These are phyloP conservation scores for Eledone cirrhosa DNA, from an alignment of 2,888 invertebrate species.

Conservation along the genomic window DNA sequence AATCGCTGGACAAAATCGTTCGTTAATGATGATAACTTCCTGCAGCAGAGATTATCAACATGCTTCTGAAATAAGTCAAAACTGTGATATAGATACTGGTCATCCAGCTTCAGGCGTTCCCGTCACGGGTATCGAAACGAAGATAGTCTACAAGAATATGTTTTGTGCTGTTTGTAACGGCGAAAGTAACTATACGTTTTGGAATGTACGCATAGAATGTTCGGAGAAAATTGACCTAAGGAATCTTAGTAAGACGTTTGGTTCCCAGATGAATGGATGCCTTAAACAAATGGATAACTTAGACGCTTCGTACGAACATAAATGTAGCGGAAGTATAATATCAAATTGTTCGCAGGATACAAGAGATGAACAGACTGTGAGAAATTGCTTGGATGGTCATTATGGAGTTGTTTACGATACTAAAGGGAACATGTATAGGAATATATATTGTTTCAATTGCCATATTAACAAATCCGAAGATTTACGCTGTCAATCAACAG, in stretches of 20 bases:
- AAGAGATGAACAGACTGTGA: not conserved
- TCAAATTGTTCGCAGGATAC: not conserved
- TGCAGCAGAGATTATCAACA: not conserved
- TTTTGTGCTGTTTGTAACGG: conserved; percentile 8
- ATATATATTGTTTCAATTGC: not conserved
- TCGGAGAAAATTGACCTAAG: not conserved
- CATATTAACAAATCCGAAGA: not conserved
- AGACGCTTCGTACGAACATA: not conserved
- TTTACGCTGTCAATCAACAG: not conserved
- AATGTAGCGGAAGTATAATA: not conserved
- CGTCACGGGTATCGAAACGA: not conserved
- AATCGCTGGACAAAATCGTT: not conserved
- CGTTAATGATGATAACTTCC: not conserved
- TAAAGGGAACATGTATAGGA: not conserved
- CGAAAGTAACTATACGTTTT: not conserved
- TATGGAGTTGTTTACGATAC: not conserved
- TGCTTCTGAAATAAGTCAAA: not conserved
- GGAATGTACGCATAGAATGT: not conserved
- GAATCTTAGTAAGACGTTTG: not conserved
- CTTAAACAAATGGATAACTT: not conserved
- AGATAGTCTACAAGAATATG: not conserved
- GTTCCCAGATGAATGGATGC: no score
- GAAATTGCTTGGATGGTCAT: not conserved
- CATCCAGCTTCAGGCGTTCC: not conserved
- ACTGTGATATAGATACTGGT: not conserved